Evolutionary conservation across 2,888 invertebrate species (phyloP).

Genomic region (Aspidiotus rigidus): DNA sequence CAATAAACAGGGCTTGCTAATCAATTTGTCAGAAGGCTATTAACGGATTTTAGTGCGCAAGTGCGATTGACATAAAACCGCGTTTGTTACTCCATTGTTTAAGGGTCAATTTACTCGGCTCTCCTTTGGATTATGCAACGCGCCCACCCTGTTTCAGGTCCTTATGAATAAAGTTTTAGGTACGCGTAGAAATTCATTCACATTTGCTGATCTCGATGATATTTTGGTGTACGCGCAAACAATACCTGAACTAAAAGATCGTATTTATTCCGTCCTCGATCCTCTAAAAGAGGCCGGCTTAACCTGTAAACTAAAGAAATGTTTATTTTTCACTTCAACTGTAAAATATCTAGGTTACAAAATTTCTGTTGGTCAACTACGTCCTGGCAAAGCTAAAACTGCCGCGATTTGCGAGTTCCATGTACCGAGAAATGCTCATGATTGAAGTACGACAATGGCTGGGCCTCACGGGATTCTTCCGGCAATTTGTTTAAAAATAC

Average conservation of each 20-base stretch:
- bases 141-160: not conserved
- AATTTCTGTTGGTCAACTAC: not conserved
- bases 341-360: not conserved
- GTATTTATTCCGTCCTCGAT: not conserved
- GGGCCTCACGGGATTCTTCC: too few species aligned
- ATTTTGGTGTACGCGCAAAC: not conserved
- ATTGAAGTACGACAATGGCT: too few species aligned
- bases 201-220: not conserved
- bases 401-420: not conserved
- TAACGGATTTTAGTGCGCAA: not conserved
- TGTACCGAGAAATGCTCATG: not conserved
- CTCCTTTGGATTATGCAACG: not conserved
- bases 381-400: not conserved
- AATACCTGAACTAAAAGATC: not conserved
- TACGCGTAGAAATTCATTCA: not conserved
- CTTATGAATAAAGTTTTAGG: not conserved
- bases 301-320: not conserved
- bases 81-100: not conserved
- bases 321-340: not conserved
- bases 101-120: not conserved
- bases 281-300: not conserved
- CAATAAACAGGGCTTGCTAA: not conserved
- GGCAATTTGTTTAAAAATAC: too few species aligned
- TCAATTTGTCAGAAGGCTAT: not conserved
- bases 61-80: not conserved